phyloP scores from a whole-genome alignment of 2,797 vertebrate species.

The Staurois parvus region DNA sequence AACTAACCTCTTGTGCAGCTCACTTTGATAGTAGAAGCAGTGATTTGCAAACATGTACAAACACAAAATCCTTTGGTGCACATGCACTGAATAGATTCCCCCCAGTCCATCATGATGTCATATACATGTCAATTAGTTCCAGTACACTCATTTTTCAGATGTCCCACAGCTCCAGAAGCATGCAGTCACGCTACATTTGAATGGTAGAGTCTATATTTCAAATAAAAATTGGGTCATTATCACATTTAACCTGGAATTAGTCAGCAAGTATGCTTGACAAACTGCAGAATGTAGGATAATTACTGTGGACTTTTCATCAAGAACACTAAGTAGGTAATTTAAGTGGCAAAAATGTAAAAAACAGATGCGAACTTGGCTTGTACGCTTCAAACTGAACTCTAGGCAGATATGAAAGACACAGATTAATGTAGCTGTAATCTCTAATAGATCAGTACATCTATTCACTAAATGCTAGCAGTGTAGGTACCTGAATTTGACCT shows the following conservation, averaged over 20 bases:
- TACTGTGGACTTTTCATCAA: constrained; percentile 26
- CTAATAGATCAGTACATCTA: too few relatives aligned
- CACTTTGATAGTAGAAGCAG: background rate
- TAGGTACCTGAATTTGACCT: too few relatives aligned
- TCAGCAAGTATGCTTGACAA: constrained; percentile 38
- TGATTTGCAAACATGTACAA: background rate
- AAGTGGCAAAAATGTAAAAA: background rate
- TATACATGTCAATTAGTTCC: constrained; percentile 20
- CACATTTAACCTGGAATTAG: constrained; percentile 49
- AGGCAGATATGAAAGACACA: too few relatives aligned
- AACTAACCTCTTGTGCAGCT: constrained; percentile 23
- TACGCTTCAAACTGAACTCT: too few relatives aligned
- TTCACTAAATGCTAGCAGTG: too few relatives aligned
- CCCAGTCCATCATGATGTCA: constrained; percentile 28
- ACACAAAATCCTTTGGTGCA: background rate
- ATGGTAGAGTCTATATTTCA: constrained; percentile 17
- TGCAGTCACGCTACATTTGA: constrained; percentile 20
- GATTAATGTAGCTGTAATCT: too few relatives aligned
- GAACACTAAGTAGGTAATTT: constrained; percentile 14
- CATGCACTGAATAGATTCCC: background rate
- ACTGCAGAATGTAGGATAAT: constrained; percentile 25
- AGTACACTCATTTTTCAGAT: constrained; percentile 19
- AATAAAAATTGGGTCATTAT: constrained; percentile 42
- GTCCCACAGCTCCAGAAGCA: constrained; percentile 30
- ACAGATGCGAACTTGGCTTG: constrained; percentile 8